Evolutionary conservation across 2,888 invertebrate genomes (phyloP).

Genomic region (Philereme transversata): DNA sequence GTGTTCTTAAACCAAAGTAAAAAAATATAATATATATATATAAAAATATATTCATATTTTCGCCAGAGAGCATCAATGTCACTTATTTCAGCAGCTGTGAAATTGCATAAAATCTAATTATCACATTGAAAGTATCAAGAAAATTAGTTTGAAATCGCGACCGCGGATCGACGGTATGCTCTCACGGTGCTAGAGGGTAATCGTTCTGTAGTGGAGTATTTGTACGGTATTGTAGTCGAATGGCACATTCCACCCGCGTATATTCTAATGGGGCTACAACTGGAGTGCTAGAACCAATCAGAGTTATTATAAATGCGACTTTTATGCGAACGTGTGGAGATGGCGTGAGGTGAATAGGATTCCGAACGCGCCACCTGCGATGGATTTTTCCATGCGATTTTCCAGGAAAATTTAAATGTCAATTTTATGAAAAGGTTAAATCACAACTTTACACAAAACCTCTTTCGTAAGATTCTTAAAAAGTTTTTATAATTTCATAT

Average conservation of each 20-base stretch:
- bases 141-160: conserved; percentile 4
- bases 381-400: conserved; percentile 30
- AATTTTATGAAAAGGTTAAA: conserved; percentile 2
- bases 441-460: neutral
- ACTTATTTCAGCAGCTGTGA: no score
- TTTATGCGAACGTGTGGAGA: conserved; percentile 49
- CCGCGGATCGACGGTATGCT: conserved; percentile 51
- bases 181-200: conserved; percentile 70
- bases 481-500: neutral
- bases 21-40: no score
- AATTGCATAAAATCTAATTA: neutral
- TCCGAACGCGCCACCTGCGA: conserved; percentile 34
- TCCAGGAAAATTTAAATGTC: conserved; percentile 23
- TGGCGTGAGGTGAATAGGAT: conserved; percentile 51
- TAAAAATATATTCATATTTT: no score
- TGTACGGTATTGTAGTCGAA: conserved; percentile 63
- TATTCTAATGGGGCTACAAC: conserved; percentile 70
- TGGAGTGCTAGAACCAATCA: conserved; percentile 59
- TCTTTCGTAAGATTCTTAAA: neutral
- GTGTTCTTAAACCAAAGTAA: neutral
- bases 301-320: conserved; percentile 66
- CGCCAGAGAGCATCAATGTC: no score
- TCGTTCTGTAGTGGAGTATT: conserved; percentile 74
- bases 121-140: conserved; percentile 25
- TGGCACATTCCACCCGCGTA: conserved; percentile 66